Conservation (phyloP, 2,113 vertebrate genomes). For the Etheostoma spectabile region DNA sequence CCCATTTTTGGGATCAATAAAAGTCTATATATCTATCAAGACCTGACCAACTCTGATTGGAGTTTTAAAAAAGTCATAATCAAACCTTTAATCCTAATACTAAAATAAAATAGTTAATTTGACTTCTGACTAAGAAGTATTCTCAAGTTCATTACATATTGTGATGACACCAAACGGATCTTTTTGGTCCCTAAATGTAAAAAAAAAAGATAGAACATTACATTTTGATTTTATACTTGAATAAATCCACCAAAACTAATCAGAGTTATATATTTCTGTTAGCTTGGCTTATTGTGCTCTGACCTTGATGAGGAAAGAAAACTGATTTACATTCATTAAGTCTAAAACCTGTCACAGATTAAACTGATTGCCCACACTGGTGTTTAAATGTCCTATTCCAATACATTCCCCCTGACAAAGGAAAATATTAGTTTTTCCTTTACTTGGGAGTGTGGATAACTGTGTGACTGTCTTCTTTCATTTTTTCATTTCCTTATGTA, state of each 20-base stretch:
- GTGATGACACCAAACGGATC: constrained; percentile 3
- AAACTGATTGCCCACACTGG: constrained; percentile 41
- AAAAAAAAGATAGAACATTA: not conserved
- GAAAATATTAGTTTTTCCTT: constrained; percentile 58
- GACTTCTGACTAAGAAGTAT: not conserved
- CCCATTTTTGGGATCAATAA: no score
- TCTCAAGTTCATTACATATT: not conserved
- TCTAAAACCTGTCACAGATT: constrained; percentile 65
- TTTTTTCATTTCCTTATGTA: constrained; percentile 76
- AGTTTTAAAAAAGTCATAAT: not conserved
- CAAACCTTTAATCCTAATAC: not conserved
- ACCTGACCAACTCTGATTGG: not conserved
- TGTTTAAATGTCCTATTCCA: constrained; percentile 68
- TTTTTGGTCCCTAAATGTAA: not conserved
- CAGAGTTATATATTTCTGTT: constrained; percentile 8
- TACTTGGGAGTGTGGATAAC: constrained; percentile 20
- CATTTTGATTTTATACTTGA: not conserved
- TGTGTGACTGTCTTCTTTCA: constrained; percentile 71
- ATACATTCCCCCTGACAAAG: constrained; percentile 48
- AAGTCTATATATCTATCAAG: no score
- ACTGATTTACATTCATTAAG: constrained; percentile 57
- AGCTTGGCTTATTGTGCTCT: constrained; percentile 13
- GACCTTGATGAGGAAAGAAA: constrained; percentile 42
- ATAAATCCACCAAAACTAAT: constrained; percentile 2
- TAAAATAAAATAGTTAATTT: not conserved